A percentile compares a stretch with the other conserved stretches of the same genome.
These are phyloP conservation scores for Formica exsecta DNA, from an alignment of 1,140 invertebrate genomes.

Conservation along the genomic window DNA sequence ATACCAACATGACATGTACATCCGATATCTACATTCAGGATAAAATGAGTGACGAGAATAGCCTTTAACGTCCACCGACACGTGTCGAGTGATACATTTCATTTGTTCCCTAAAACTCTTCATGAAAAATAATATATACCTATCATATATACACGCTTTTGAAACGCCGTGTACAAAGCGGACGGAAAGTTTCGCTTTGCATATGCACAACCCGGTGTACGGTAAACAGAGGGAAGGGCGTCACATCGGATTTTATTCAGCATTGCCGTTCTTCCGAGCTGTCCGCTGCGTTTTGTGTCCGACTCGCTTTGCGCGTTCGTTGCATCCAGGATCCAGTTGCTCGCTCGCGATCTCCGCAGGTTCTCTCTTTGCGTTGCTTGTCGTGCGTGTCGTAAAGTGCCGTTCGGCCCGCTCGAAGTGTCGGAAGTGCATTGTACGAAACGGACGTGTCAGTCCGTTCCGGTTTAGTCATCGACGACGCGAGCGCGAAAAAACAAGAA, in stretches of 20 bases:
- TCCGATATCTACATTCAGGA: conserved; percentile 16
- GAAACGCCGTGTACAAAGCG: conserved; percentile 41
- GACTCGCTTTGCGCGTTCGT: conserved; percentile 29
- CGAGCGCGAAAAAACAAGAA: not conserved
- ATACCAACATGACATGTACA: not conserved
- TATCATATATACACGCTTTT: not conserved
- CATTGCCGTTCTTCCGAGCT: conserved; percentile 38
- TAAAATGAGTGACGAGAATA: conserved; percentile 7
- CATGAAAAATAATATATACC: not conserved
- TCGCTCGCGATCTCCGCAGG: conserved; percentile 36
- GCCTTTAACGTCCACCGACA: not conserved
- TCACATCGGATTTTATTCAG: conserved; percentile 55
- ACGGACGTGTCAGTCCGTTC: conserved; percentile 11
- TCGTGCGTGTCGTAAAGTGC: conserved; percentile 42
- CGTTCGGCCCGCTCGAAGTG: conserved; percentile 36
- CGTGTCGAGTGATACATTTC: conserved; percentile 30
- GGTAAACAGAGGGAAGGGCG: conserved; percentile 38
- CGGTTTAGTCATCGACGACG: not conserved
- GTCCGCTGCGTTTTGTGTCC: conserved; percentile 46
- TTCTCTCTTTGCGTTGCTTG: conserved; percentile 25
- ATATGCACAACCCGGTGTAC: conserved; percentile 45
- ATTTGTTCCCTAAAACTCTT: not conserved
- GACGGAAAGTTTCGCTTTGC: conserved; percentile 52
- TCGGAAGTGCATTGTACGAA: conserved; percentile 32
- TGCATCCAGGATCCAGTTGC: not conserved